phyloP scores from a whole-genome alignment of 2,888 invertebrate species.

The Acronicta aceris region DNA sequence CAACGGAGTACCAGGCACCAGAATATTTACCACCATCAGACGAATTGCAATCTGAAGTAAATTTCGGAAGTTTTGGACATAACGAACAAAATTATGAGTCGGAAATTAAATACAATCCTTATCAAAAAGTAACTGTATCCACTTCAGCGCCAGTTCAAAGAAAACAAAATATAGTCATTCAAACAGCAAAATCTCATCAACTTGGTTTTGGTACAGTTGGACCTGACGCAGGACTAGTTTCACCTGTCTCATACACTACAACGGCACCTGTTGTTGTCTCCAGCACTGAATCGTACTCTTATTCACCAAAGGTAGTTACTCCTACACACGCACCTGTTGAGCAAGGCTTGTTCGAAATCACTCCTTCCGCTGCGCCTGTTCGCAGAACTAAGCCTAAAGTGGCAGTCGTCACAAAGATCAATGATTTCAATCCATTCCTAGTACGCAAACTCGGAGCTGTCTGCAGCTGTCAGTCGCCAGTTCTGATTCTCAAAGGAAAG shows the following conservation, averaged over 20 bases:
- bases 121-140: constrained; percentile 65
- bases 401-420: constrained; percentile 91
- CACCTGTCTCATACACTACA: constrained; percentile 76
- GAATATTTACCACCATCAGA: constrained; percentile 80
- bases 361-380: constrained; percentile 68
- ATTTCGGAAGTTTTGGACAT: constrained; percentile 67
- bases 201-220: constrained; percentile 78
- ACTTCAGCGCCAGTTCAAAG: constrained; percentile 66
- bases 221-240: constrained; percentile 76
- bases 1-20: constrained; percentile 70
- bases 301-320: constrained; percentile 64
- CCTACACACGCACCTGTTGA: constrained; percentile 76
- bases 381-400: constrained; percentile 84
- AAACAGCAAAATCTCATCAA: constrained; percentile 78
- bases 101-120: constrained; percentile 66
- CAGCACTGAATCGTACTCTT: constrained; percentile 67
- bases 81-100: constrained; percentile 61
- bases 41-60: constrained; percentile 61
- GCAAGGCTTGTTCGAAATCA: constrained; percentile 81
- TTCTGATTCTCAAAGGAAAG: constrained; percentile 85
- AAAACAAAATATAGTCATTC: constrained; percentile 79
- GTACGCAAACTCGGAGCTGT: constrained; percentile 93
- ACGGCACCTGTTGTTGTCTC: constrained; percentile 69
- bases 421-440: constrained; percentile 92
- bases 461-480: constrained; percentile 91